Base-by-base conservation (phyloP, 2,888 invertebrate species). In the Drosophila quinaria region DNA sequence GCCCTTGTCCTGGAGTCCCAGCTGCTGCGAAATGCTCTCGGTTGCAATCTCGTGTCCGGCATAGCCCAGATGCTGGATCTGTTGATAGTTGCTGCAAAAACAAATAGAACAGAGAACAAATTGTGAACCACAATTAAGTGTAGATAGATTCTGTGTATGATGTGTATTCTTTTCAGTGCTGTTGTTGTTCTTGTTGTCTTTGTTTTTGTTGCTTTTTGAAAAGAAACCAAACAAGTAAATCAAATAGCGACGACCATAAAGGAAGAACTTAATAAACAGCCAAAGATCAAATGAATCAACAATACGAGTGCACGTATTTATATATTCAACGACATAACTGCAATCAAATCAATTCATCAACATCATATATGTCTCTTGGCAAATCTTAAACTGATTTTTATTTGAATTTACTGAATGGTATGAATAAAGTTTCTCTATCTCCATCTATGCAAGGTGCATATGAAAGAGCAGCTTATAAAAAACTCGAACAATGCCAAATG, bases 41-140 rank as follows among this genome's bases (percentile, higher is more conserved):
- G 94, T 94, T 42, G 94, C 95, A 71, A 95, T 94, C 94, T 98
- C 98, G 90, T 98, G 97, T 42, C 98, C 98, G 76, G 96, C 96
- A 86, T 96, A 96, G 60, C 97, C 97, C 60, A 98, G 94, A 89
- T 96, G 94, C 92, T 98, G 98, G 19, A 98, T 96, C 95, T 97
- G 97, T 82, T 96, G 97, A 93, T 98, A 98, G 93, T 98, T 98
- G 91, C 98, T 98, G 94, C 94, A 96, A 33, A 29, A 35, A 39
- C 13, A 47, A 25, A 60, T 10, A 50, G 11, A 35, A 33, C 33
- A 9, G 9, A 44, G 29, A 60, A 25, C 25, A 25, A 46, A 49
- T 41, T 62, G 55, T 41, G 49, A 63, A 58, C n/a, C 47, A 58
- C 63, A 72, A 64, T 77, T 69, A 64, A 61, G 33, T 61, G 44